Conservation (phyloP, 2,797 vertebrate species). For the Xyrichtys novacula region DNA sequence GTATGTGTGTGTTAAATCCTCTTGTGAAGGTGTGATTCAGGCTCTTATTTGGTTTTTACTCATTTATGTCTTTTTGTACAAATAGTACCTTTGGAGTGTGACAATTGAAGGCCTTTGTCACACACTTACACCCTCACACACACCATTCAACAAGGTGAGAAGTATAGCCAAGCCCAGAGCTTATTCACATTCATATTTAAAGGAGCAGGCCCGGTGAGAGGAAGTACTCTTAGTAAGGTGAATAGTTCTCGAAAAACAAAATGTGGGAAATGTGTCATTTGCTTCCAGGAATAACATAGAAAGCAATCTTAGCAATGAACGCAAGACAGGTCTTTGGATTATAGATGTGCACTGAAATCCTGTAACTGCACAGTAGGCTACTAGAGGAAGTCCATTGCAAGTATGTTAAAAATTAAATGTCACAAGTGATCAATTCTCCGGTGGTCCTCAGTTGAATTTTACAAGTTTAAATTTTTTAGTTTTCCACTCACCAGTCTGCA, state of each 20-base stretch:
- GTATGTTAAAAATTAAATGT: neutral
- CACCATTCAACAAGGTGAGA: conserved; percentile 27
- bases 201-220: conserved; percentile 3
- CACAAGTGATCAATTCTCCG: neutral
- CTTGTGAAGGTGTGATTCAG: conserved; percentile 37
- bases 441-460: conserved; percentile 2
- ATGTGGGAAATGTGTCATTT: neutral
- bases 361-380: neutral
- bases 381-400: neutral
- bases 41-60: conserved; percentile 18
- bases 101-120: conserved; percentile 30
- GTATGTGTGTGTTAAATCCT: conserved; percentile 33
- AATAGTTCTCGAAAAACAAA: rapidly evolving
- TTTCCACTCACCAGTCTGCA: neutral
- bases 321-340: neutral
- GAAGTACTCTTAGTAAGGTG: neutral
- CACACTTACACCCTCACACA: conserved; percentile 24
- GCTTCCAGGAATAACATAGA: neutral
- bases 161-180: conserved; percentile 15
- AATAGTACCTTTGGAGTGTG: conserved; percentile 21
- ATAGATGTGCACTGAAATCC: neutral
- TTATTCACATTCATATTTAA: conserved; percentile 33
- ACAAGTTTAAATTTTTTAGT: neutral
- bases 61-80: conserved; percentile 41
- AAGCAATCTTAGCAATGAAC: neutral